phyloP scores from a whole-genome alignment of 2,113 vertebrate species.

The Panthera tigris region DNA sequence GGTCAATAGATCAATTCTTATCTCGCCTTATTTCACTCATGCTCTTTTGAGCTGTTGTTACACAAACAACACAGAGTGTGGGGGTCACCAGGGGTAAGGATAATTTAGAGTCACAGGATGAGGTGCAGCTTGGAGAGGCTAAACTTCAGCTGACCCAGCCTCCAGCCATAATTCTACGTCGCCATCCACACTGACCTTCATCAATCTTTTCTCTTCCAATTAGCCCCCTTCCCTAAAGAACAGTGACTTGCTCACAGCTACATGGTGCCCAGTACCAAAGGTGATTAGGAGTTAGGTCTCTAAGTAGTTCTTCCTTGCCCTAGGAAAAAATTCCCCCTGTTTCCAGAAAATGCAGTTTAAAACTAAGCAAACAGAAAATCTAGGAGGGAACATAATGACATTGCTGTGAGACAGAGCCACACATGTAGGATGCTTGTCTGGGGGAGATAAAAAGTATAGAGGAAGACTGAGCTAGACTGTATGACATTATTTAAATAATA shows the following conservation, averaged over 20 bases:
- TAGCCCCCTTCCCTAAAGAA: constrained; percentile 62
- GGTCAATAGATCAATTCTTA: constrained; percentile 60
- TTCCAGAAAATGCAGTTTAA: constrained; percentile 50
- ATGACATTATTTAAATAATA: not conserved
- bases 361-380: constrained; percentile 53
- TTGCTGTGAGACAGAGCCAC: not conserved
- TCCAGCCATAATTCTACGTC: constrained; percentile 50
- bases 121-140: constrained; percentile 44
- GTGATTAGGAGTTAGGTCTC: constrained; percentile 70
- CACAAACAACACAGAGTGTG: constrained; percentile 45
- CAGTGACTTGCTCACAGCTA: constrained; percentile 37
- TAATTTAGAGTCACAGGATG: constrained; percentile 60
- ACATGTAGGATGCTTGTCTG: not conserved
- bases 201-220: constrained; percentile 76
- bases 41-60: constrained; percentile 60
- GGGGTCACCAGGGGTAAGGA: constrained; percentile 53
- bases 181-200: constrained; percentile 47
- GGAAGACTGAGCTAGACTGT: not conserved
- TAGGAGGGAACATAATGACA: not conserved
- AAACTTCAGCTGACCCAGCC: constrained; percentile 68
- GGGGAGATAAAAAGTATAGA: not conserved
- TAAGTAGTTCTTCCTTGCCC: constrained; percentile 18
- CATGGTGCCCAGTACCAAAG: constrained; percentile 13
- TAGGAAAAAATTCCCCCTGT: not conserved
- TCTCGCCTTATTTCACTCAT: constrained; percentile 53